Evolutionary conservation across 2,113 vertebrate species (phyloP), one percentile per base, ranked within the genome.

Genomic region (Myrmophylax atrothorax): DNA sequence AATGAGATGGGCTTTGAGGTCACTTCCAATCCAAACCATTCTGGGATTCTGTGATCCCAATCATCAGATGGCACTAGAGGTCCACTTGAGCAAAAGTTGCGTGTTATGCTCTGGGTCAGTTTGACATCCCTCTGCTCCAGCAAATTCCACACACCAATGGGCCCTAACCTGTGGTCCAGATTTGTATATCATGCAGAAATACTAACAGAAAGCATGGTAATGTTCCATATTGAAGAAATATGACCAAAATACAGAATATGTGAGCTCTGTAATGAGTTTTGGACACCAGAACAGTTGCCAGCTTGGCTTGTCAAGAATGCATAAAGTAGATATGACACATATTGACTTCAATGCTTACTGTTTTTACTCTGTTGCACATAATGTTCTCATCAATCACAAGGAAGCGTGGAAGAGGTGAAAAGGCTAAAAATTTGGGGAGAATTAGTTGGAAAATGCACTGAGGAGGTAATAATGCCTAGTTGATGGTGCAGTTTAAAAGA

Each of bases 51-150:
- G 0, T 6, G 3, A 29, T 67, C 46, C 15, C 64, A 53, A 1
- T 73, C 12, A 20, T 55, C 33, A 47, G 44, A 24, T 35, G 38
- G 52, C 8, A 35, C 55, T 55, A 12, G 52, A 74, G 17, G 23
- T 58, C 33, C 35, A 33, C 0, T 0, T 20, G 42, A 56, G 79
- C 44, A 25, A 35, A 28, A n/a, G 24, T 22, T 47, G 10, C 6
- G 1, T 78, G 4, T 68, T 73, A 12, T 0, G 0, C 13, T 4
- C 50, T n/a, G 14, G 28, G 26, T 86, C 58, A n/a, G n/a, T 67
- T 52, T 29, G 38, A 11, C 14, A 17, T 70, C 56, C 25, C 29
- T 60, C 44, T 67, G 33, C 56, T 53, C 63, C 87, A 52, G 18
- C 53, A 60, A 64, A 64, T 35, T 56, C 49, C 63, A 66, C 12